Evolutionary conservation across 1,140 invertebrate species (phyloP), one percentile per base, ranked within the genome.

Genomic region (Plectrocnemia conspersa): DNA sequence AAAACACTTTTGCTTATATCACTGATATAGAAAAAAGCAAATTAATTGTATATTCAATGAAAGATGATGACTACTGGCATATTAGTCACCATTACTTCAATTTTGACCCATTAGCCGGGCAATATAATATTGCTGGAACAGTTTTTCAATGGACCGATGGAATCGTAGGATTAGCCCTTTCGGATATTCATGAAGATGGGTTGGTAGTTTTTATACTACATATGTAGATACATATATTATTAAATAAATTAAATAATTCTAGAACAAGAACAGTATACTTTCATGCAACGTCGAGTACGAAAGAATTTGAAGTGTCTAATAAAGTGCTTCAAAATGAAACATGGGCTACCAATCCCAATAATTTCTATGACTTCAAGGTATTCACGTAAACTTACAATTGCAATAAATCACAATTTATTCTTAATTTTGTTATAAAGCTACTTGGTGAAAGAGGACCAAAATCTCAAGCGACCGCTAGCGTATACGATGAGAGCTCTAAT

Each of bases 401-500:
- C 18, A 13, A n/a, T 21, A 36, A 49, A 36, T 36, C n/a, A 21
- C 9, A 16, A 21, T 22, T 9, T 16, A 21, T 15, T 21, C 7
- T 36, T 36, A 36, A 7, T 33, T 40, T 52, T 52, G 18, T 18
- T 42, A 44, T 22, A 10, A 13, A 44, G 50, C 32, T 24, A 11
- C 2, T 32, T 15, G 87, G 86, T 1, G 83, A 82, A 54, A 75
- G 85, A 40, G 86, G 85, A 22, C 75, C 76, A 35, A 80, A 81
- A 60, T 81, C 82, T 1, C 86, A 90, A 64, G 82, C 85, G 10
- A 84, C 85, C 3, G 81, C 84, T 1, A 86, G 84, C 44, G 84
- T 80, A 60, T 76, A 84, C 52, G 83, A 89, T 61, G 77, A 80
- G 22, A 79, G 81, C 35, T 83, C 79, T 1, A 81, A 79, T 5